Percentiles rank a stretch among this genome's conserved stretches.
Conservation (phyloP, 2,797 vertebrate species). For the Anomalospiza imberbis region DNA sequence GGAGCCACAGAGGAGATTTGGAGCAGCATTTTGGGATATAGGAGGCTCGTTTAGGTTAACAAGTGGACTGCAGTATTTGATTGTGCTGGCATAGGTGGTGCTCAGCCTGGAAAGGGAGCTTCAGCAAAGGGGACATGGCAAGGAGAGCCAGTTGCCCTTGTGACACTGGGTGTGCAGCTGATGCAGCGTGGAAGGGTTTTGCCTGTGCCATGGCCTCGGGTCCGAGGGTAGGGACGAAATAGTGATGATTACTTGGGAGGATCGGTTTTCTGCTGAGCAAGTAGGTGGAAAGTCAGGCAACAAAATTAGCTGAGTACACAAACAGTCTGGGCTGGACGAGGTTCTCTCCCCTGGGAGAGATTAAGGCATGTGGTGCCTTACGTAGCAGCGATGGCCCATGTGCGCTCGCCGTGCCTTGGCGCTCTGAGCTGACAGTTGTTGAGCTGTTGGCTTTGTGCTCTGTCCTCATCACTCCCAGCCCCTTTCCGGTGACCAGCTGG, state of each 20-base stretch:
- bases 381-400: not conserved
- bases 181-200: not conserved
- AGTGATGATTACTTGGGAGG: conserved; percentile 55
- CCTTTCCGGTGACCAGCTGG: conserved; percentile 20
- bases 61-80: not conserved
- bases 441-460: conserved; percentile 40
- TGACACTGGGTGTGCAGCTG: conserved; percentile 19
- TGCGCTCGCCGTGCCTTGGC: not conserved
- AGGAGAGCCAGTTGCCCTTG: conserved; percentile 36
- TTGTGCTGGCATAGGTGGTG: not conserved
- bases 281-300: conserved; percentile 63
- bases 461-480: not conserved
- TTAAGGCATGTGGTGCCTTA: conserved; percentile 43
- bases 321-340: conserved; percentile 52
- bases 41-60: not conserved
- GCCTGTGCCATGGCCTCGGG: not conserved
- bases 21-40: not conserved
- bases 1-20: not conserved
- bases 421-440: conserved; percentile 14
- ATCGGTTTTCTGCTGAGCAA: conserved; percentile 51
- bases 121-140: not conserved
- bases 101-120: not conserved
- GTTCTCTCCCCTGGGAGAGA: not conserved
- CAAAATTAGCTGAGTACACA: conserved; percentile 64
- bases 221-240: conserved; percentile 25